A percentile compares a stretch with the other conserved stretches of the same genome.
These are phyloP conservation scores for Mizuhopecten yessoensis DNA, from an alignment of 1,140 invertebrate species.

Conservation along the genomic window DNA sequence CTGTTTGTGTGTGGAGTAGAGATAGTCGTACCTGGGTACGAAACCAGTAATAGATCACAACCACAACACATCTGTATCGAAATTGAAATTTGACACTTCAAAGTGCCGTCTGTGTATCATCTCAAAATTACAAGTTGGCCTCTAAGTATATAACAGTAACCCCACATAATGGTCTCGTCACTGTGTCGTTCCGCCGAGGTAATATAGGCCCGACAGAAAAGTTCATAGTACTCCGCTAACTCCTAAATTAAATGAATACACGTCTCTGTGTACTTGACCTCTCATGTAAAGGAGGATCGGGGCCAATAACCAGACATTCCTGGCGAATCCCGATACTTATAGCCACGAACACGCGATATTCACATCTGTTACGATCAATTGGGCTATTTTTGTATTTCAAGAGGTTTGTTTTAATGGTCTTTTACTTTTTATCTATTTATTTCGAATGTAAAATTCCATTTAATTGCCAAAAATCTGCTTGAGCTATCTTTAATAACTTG, in stretches of 20 bases:
- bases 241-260: conserved; percentile 28
- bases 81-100: background rate
- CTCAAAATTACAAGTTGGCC: background rate
- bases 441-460: conserved; percentile 12
- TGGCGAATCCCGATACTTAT: conserved; percentile 26
- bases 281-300: conserved; percentile 1
- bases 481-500: conserved; percentile 27
- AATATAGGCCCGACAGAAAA: background rate
- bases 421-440: conserved; percentile 23
- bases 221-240: background rate
- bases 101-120: conserved; percentile 9
- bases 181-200: conserved; percentile 26
- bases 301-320: conserved; percentile 1
- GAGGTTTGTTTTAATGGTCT: background rate
- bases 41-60: background rate
- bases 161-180: background rate
- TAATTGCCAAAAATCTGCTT: conserved; percentile 28
- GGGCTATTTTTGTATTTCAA: background rate
- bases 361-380: background rate
- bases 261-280: background rate
- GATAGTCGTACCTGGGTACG: background rate
- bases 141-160: conserved; percentile 25
- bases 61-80: background rate
- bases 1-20: background rate
- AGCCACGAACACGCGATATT: background rate